Evolutionary conservation across 2,113 vertebrate species (phyloP).

Genomic region (Dasypus novemcinctus): DNA sequence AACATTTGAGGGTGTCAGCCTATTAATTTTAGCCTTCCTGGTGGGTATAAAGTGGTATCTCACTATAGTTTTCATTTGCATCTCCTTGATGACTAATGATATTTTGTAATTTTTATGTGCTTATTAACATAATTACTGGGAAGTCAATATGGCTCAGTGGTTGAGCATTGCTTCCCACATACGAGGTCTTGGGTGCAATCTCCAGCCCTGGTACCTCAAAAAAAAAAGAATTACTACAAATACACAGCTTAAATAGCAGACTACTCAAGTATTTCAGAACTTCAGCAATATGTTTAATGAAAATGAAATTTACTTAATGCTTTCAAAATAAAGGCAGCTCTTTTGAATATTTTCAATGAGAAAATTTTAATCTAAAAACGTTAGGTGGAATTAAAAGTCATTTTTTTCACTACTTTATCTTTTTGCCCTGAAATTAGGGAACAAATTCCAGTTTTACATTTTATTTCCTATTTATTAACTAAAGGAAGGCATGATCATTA

Average conservation of each 20-base stretch:
- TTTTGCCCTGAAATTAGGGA: not conserved
- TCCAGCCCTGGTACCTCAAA: too few species aligned
- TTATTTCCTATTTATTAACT: not conserved
- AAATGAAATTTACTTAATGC: conserved; percentile 4
- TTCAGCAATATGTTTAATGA: conserved; percentile 23
- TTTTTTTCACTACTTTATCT: conserved; percentile 1
- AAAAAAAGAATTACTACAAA: too few species aligned
- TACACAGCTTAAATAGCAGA: not conserved
- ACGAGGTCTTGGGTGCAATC: too few species aligned
- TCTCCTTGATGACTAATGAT: too few species aligned
- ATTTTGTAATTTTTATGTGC: too few species aligned
- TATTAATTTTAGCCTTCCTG: too few species aligned
- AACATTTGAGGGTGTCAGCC: too few species aligned
- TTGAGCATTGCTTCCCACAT: too few species aligned
- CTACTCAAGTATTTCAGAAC: not conserved
- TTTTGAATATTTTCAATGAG: not conserved
- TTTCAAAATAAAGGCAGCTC: conserved; percentile 28
- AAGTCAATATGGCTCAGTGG: too few species aligned
- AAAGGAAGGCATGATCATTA: not conserved
- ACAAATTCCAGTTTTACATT: not conserved
- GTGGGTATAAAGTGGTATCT: too few species aligned
- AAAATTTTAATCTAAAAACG: conserved; percentile 7
- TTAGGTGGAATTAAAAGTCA: not conserved
- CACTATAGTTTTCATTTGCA: too few species aligned
- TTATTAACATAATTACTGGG: too few species aligned